These are phyloP conservation scores for Drosophila tani DNA, from an alignment of 1,140 invertebrate genomes.

Conservation along the genomic window DNA sequence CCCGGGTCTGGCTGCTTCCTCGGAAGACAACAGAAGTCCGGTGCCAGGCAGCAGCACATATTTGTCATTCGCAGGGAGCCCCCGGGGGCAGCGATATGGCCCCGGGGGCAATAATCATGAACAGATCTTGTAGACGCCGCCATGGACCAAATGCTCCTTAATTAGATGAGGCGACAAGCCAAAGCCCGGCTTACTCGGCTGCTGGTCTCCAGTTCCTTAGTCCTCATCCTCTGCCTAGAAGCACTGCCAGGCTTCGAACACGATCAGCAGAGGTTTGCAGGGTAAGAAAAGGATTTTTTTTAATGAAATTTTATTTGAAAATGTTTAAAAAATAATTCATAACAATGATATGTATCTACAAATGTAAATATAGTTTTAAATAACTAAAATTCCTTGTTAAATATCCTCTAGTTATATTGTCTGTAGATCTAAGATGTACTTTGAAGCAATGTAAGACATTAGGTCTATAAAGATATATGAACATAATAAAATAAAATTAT, in stretches of 20 bases:
- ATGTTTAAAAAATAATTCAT: too few species aligned
- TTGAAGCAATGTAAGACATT: not conserved
- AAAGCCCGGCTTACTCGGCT: conserved; percentile 20
- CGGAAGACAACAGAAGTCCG: conserved; percentile 51
- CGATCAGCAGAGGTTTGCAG: conserved; percentile 23
- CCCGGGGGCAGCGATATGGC: conserved; percentile 57
- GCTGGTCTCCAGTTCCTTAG: not conserved
- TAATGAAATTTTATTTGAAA: not conserved
- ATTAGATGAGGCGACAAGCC: conserved; percentile 82
- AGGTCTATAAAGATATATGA: not conserved
- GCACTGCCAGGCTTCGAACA: conserved; percentile 21
- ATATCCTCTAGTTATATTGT: too few species aligned
- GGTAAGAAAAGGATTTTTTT: not conserved
- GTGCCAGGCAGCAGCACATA: conserved; percentile 58
- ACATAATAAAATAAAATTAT: not conserved
- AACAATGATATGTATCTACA: too few species aligned
- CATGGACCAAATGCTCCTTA: conserved; percentile 72
- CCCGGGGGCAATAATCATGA: conserved; percentile 73
- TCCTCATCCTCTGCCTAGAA: conserved; percentile 7
- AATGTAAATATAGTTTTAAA: too few species aligned
- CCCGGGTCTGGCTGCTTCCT: conserved; percentile 57
- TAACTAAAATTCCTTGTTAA: too few species aligned
- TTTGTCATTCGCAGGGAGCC: conserved; percentile 78
- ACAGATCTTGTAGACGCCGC: conserved; percentile 73
- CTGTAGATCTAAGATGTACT: too few species aligned